These are phyloP conservation scores for Darevskia nairensis DNA, from an alignment of 2,797 vertebrate species.

Conservation along the genomic window DNA sequence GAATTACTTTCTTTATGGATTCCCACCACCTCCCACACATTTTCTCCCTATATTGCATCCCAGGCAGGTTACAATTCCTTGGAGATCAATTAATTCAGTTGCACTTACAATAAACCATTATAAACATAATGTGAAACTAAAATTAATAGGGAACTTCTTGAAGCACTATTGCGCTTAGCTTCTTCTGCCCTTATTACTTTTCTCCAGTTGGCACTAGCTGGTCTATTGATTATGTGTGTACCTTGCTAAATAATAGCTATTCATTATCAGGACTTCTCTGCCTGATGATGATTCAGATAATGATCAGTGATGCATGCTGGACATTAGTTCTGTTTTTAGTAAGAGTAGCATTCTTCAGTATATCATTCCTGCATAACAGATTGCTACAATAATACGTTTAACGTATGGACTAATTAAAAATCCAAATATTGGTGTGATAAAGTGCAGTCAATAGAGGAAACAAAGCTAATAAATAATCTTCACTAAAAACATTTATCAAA, in stretches of 20 bases:
- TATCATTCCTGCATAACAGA: background rate
- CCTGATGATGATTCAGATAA: background rate
- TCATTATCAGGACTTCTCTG: background rate
- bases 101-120: background rate
- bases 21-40: too few relatives aligned
- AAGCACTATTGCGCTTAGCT: background rate
- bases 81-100: background rate
- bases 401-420: constrained; percentile 34
- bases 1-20: background rate
- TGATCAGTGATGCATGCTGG: constrained; percentile 24
- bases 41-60: background rate
- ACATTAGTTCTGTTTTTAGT: background rate
- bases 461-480: background rate
- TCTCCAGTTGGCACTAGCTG: background rate
- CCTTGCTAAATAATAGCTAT: constrained; percentile 6
- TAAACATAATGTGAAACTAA: background rate
- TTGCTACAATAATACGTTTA: background rate
- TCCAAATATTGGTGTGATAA: constrained; percentile 41
- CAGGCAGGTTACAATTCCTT: background rate
- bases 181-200: background rate
- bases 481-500: background rate
- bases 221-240: constrained; percentile 11
- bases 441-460: background rate
- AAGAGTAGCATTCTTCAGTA: background rate
- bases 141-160: background rate